Conservation (phyloP, 2,113 vertebrate species). For the Spea bombifrons region DNA sequence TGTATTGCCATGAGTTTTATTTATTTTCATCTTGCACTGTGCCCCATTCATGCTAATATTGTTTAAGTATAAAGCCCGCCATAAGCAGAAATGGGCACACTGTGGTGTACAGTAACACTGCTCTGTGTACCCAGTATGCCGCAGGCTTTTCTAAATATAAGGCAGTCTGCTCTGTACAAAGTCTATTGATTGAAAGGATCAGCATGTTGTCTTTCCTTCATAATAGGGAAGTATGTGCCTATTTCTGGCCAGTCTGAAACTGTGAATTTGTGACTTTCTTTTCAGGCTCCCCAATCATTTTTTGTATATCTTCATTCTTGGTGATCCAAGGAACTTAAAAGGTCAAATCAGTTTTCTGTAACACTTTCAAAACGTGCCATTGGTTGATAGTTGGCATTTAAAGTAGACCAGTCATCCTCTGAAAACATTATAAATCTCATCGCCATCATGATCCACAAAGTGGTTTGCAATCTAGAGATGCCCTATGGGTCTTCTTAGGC, state of each 20-base stretch:
- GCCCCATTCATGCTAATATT: too few species aligned
- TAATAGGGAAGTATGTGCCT: constrained; percentile 21
- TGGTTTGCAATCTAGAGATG: neutral
- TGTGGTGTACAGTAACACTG: neutral
- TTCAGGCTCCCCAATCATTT: neutral
- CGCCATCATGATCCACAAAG: too few species aligned
- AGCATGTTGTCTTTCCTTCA: constrained; percentile 4
- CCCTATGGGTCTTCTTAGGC: neutral
- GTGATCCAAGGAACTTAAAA: neutral
- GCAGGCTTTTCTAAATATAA: constrained; percentile 27
- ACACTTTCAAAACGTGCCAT: too few species aligned
- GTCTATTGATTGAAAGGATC: constrained; percentile 28
- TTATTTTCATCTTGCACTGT: too few species aligned
- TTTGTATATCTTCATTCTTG: neutral
- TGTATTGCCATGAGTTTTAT: too few species aligned
- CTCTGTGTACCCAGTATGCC: neutral
- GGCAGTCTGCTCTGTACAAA: neutral
- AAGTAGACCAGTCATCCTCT: too few species aligned
- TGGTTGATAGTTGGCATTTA: too few species aligned
- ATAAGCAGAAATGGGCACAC: neutral
- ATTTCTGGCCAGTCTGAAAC: constrained; percentile 21
- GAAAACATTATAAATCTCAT: too few species aligned
- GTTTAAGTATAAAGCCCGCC: too few species aligned
- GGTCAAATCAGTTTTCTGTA: too few species aligned
- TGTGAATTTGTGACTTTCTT: neutral